Evolutionary conservation across 2,797 vertebrate species (phyloP), one percentile per base, ranked within the genome.

Genomic region (Eulemur rubriventer): DNA sequence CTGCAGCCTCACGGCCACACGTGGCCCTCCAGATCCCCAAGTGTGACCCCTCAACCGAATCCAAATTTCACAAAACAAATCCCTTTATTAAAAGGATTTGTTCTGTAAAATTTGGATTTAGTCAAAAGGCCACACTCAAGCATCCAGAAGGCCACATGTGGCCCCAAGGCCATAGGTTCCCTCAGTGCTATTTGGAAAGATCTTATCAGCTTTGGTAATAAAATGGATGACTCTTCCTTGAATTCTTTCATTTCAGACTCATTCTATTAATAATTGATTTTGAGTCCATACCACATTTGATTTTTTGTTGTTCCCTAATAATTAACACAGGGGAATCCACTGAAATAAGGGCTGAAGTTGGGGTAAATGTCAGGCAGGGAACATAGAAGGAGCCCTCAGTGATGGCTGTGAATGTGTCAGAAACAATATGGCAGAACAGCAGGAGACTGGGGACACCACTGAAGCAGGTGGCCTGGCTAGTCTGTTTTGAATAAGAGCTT

Each of bases 201-300:
- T 52, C 12, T 80, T 89, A 72, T 20, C 57, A 82, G 59, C 20
- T 87, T 75, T 38, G 26, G 1, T 78, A 70, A n/a, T 87, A 89
- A 80, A 67, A 85, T 84, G 38, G 20, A 61, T 85, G 65, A 0
- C 48, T 95, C 43, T 80, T 69, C 61, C 35, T 88, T 81, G 38
- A 83, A 43, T 79, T 92, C 38, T 92, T 93, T 94, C 9, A 69
- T 90, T 95, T 85, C 26, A 63, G 46, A 84, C 20, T 86, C 69
- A 82, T 83, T 84, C 55, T 94, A 5, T 28, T 59, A 59, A 59
- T 59, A 65, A 87, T 78, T 55, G 35, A 69, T n/a, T 72, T 88
- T 87, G 38, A 73, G 12, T 76, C 38, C 91, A 48, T 17, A 73
- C 76, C 61, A 24, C 38, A 63, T 76, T 84, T 84, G 9, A 83